Percentiles rank a stretch among this genome's conserved stretches.
Conservation (phyloP, 2,113 vertebrate species). For the Petrocephalus zakoni region DNA sequence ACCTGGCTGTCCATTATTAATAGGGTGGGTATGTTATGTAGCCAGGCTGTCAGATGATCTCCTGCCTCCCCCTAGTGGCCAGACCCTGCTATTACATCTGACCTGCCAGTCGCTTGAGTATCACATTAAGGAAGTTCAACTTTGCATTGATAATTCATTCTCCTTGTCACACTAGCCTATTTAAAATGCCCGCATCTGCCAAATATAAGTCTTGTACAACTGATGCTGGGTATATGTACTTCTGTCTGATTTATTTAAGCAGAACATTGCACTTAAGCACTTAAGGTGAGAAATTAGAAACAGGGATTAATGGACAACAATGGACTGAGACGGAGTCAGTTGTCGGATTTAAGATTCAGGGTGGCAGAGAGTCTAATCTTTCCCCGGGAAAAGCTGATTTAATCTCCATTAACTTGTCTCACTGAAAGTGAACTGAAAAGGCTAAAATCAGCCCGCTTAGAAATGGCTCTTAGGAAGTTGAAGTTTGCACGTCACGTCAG, state of each 20-base stretch:
- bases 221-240: neutral
- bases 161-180: neutral
- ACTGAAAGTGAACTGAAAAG: neutral
- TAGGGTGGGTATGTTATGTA: neutral
- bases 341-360: neutral
- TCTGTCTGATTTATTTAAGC: neutral
- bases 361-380: neutral
- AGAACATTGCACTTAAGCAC: neutral
- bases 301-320: neutral
- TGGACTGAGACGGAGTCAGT: neutral
- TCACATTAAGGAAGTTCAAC: neutral
- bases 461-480: neutral
- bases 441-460: neutral
- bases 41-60: neutral
- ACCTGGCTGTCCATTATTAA: too few relatives aligned
- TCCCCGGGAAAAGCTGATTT: neutral
- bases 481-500: neutral
- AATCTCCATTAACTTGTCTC: neutral
- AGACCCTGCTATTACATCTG: neutral
- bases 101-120: neutral
- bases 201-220: neutral
- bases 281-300: neutral
- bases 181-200: neutral
- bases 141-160: neutral
- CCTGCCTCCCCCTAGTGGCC: neutral